Evolutionary conservation across 2,888 invertebrate genomes (phyloP).

Genomic region (Hipparchia sbordonii): DNA sequence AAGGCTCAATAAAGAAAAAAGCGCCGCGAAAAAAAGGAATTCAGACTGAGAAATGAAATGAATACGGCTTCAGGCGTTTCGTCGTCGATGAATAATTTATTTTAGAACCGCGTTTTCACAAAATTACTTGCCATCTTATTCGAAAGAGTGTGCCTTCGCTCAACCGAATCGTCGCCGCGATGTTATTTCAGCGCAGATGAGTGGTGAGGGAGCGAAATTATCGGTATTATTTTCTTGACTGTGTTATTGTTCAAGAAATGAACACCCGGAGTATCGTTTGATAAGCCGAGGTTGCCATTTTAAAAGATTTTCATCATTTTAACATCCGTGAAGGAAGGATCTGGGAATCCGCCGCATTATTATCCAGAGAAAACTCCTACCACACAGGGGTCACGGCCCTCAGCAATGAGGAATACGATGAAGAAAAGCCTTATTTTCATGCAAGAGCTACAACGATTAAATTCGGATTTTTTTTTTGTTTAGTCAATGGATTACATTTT

Average conservation of each 20-base stretch:
- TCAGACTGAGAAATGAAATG: constrained; percentile 82
- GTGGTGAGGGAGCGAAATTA: constrained; percentile 30
- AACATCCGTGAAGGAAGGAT: not conserved
- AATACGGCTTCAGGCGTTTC: constrained; percentile 81
- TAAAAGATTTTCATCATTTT: not conserved
- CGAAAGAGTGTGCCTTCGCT: constrained; percentile 65
- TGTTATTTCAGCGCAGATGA: constrained; percentile 33
- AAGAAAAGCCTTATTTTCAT: too few relatives aligned
- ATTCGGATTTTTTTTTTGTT: too few relatives aligned
- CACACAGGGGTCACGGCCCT: too few relatives aligned
- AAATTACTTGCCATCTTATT: constrained; percentile 80
- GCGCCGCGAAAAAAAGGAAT: constrained; percentile 70
- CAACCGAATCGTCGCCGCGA: constrained; percentile 36
- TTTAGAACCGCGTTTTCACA: constrained; percentile 77
- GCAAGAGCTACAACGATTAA: too few relatives aligned
- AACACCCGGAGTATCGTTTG: constrained; percentile 37
- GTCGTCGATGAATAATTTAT: constrained; percentile 83
- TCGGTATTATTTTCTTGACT: constrained; percentile 34
- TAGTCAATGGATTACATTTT: too few relatives aligned
- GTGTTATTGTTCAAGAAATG: constrained; percentile 28
- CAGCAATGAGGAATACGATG: too few relatives aligned
- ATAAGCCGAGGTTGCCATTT: not conserved
- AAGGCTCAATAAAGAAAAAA: constrained; percentile 73
- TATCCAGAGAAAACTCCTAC: too few relatives aligned
- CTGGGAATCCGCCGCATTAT: too few relatives aligned